phyloP scores from a whole-genome alignment of 2,797 vertebrate genomes.

The Paratrypauchen microcephalus region DNA sequence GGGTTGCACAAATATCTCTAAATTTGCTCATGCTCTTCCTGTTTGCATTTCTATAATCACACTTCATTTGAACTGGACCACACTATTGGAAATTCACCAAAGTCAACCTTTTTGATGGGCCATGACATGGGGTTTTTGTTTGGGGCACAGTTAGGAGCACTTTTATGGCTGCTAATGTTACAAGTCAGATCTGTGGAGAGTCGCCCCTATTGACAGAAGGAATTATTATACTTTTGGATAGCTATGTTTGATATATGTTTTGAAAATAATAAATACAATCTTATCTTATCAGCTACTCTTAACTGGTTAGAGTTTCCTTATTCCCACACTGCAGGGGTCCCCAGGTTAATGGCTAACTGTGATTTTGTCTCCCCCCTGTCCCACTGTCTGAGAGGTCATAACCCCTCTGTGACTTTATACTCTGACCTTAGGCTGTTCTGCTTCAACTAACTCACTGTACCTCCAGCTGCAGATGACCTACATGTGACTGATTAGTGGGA shows the following conservation, averaged over 20 bases:
- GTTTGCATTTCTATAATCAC: background rate
- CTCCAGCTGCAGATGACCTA: background rate
- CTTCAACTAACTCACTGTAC: background rate
- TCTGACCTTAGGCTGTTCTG: background rate
- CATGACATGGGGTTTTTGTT: background rate
- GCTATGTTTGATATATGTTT: background rate
- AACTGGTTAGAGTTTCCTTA: background rate
- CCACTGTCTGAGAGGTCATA: background rate
- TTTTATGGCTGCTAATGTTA: background rate
- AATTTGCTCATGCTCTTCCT: background rate
- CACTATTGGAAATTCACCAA: constrained; percentile 1
- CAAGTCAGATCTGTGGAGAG: no score
- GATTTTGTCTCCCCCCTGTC: background rate
- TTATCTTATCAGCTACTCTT: background rate
- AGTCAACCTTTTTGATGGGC: background rate
- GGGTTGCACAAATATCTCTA: background rate
- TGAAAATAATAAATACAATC: background rate
- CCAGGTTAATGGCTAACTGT: background rate
- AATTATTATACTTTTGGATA: no score
- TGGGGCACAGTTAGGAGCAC: background rate
- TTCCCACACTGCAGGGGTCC: constrained; percentile 1
- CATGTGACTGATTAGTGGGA: background rate
- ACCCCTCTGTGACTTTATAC: background rate
- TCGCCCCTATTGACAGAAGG: no score
- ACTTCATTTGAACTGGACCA: background rate